These are phyloP conservation scores for Tachysurus fulvidraco DNA, from an alignment of 2,113 vertebrate species.

Conservation along the genomic window DNA sequence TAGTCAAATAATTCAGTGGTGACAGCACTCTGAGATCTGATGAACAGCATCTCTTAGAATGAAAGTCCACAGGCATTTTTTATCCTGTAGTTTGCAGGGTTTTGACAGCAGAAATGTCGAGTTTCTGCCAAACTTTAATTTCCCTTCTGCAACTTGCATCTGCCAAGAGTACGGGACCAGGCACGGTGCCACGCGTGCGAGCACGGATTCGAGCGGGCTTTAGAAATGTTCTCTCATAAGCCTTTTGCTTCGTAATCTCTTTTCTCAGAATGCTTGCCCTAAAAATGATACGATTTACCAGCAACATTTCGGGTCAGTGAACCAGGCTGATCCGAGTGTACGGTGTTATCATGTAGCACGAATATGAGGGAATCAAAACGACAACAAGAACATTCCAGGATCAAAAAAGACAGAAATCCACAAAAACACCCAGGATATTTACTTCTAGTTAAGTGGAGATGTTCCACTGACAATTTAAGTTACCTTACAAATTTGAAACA, in stretches of 20 bases:
- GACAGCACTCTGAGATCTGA: constrained; percentile 39
- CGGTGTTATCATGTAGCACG: constrained; percentile 39
- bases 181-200: constrained; percentile 60
- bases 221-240: constrained; percentile 66
- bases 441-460: neutral
- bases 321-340: constrained; percentile 46
- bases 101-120: constrained; percentile 37
- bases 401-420: neutral
- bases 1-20: constrained; percentile 31
- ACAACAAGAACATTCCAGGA: neutral
- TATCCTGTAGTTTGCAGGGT: constrained; percentile 40
- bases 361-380: constrained; percentile 13
- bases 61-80: constrained; percentile 41
- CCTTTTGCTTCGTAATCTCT: constrained; percentile 63
- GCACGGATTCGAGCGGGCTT: constrained; percentile 65
- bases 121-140: constrained; percentile 64
- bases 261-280: constrained; percentile 58
- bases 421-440: neutral
- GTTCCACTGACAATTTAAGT: too few relatives aligned
- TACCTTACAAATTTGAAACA: neutral
- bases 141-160: constrained; percentile 56
- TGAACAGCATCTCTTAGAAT: constrained; percentile 43
- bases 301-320: constrained; percentile 58
- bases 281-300: constrained; percentile 60
- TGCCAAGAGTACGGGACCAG: constrained; percentile 55